Conservation (phyloP, 1,140 invertebrate genomes). For the Hormaphis cornu region DNA sequence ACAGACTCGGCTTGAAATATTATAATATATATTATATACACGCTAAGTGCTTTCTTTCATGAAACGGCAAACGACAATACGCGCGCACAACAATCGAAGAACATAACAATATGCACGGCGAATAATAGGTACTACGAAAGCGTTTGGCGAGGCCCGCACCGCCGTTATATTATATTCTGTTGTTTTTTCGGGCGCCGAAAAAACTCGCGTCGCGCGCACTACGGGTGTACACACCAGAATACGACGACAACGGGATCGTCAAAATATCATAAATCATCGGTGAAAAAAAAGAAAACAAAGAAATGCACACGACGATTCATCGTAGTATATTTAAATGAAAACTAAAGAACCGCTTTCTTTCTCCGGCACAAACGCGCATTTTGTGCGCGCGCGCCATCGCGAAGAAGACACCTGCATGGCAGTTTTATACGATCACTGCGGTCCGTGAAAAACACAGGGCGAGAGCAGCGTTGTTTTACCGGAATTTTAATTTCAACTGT, state of each 20-base stretch:
- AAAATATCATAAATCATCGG: conserved; percentile 7
- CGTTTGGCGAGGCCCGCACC: background rate
- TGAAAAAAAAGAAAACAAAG: background rate
- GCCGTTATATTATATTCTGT: background rate
- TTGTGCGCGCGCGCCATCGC: too few species aligned
- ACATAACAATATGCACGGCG: background rate
- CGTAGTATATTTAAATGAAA: conserved; percentile 2
- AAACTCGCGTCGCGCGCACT: background rate
- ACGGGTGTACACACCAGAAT: background rate
- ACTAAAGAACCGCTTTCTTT: conserved; percentile 16
- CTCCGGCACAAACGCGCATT: background rate
- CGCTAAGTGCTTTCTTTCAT: background rate
- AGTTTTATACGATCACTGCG: too few species aligned
- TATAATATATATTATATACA: background rate
- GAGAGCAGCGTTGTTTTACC: too few species aligned
- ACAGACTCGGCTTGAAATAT: too few species aligned
- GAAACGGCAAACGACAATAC: background rate
- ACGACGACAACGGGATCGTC: background rate
- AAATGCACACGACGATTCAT: background rate
- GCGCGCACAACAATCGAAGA: background rate
- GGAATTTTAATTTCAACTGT: too few species aligned
- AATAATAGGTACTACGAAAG: background rate
- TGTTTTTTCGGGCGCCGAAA: background rate
- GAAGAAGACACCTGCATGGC: background rate
- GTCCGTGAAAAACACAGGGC: too few species aligned